Conservation (phyloP, 1,140 invertebrate genomes). For the Scaptomyza hsui region DNA sequence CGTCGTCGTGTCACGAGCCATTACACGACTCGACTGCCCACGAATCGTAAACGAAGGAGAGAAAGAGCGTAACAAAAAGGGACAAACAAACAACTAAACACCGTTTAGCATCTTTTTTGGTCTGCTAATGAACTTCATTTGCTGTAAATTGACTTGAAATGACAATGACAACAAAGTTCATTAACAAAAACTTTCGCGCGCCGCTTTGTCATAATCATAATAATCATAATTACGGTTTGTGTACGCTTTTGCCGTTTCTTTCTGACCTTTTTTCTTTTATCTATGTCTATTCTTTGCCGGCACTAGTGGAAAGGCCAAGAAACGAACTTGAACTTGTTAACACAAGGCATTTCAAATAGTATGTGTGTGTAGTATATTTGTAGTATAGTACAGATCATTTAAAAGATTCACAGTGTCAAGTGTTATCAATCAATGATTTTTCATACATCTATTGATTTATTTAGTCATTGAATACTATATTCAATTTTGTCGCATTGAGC, state of each 20-base stretch:
- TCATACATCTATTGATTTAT: too few species aligned
- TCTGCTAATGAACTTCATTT: conserved; percentile 52
- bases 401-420: not conserved
- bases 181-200: conserved; percentile 58
- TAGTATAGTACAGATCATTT: too few species aligned
- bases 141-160: conserved; percentile 46
- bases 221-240: conserved; percentile 56
- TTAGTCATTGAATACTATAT: too few species aligned
- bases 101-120: conserved; percentile 29
- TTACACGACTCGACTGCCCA: not conserved
- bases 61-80: not conserved
- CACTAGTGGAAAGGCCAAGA: conserved; percentile 32
- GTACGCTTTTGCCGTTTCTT: conserved; percentile 34
- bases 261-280: conserved; percentile 30
- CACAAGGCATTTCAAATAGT: conserved; percentile 2
- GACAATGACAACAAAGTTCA: conserved; percentile 50
- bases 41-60: not conserved
- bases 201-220: conserved; percentile 16
- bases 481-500: too few species aligned
- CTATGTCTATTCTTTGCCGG: conserved; percentile 8
- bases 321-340: conserved; percentile 47
- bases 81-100: conserved; percentile 23
- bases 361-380: not conserved
- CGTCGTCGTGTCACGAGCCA: not conserved
- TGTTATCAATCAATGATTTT: conserved; percentile 5